Evolutionary conservation across 1,140 invertebrate species (phyloP), one percentile per base, ranked within the genome.

Genomic region (Theocolax elegans): DNA sequence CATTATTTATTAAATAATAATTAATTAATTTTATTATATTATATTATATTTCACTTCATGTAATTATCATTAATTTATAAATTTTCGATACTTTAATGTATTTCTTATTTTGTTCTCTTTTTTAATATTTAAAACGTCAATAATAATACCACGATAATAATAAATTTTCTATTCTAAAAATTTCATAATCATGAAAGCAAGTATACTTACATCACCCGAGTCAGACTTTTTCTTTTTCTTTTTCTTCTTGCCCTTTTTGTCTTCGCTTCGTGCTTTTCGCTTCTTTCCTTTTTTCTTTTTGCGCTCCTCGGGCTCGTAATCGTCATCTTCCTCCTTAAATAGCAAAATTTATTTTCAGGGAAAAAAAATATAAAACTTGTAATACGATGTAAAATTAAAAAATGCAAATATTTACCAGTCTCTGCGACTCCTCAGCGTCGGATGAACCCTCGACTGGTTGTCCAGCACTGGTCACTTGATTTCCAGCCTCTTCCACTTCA

Each of bases 171-270:
- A n/a, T n/a, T n/a, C n/a, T n/a, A n/a, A n/a, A n/a, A n/a, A n/a
- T n/a, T n/a, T n/a, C n/a, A n/a, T n/a, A n/a, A n/a, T n/a, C n/a
- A n/a, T n/a, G n/a, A n/a, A n/a, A n/a, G n/a, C n/a, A n/a, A n/a
- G 13, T 59, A 66, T 77, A 83, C 85, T 89, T 87, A 93, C 92
- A 83, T 95, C 94, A 75, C 92, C 94, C 85, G 93, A 95, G 75
- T 96, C 95, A 85, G 93, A 93, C 87, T 94, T 94, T 87, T 94
- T 93, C 88, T 95, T 95, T 87, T 96, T 96, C 88, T 96, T 97
- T 81, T 94, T 93, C 82, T 95, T 95, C 83, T 95, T 95, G 31
- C 93, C 93, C 78, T 95, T 95, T 78, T 95, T 94, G 67, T 94
- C 92, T 78, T 95, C 94, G 73, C 94, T 91, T 75, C 91, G 88